These are phyloP conservation scores for Pseudomyrmex cubaensis DNA, from an alignment of 1,140 invertebrate species.

Conservation along the genomic window DNA sequence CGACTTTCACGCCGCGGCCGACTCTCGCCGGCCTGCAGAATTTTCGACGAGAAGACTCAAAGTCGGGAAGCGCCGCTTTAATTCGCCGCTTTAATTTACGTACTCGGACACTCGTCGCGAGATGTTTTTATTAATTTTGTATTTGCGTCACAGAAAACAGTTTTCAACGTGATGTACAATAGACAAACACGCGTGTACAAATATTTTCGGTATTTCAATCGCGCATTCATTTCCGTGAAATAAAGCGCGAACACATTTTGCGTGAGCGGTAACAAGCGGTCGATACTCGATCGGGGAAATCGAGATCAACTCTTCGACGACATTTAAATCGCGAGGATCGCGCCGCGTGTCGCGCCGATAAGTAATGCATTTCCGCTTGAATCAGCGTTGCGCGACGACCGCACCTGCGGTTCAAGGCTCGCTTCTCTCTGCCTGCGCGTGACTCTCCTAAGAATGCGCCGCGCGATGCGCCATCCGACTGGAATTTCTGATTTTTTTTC, in stretches of 20 bases:
- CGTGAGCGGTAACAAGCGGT: too few species aligned
- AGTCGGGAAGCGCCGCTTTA: neutral
- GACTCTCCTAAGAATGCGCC: slow-evolving; percentile 67
- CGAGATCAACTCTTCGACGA: slow-evolving; percentile 19
- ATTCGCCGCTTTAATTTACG: neutral
- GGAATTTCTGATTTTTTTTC: slow-evolving; percentile 5
- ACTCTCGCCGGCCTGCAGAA: neutral
- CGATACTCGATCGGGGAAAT: neutral
- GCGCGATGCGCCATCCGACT: neutral
- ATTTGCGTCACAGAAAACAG: neutral
- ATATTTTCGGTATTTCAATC: too few species aligned
- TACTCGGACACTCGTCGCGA: neutral
- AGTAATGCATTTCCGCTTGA: slow-evolving; percentile 14
- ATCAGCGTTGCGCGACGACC: slow-evolving; percentile 47
- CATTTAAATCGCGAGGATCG: slow-evolving; percentile 35
- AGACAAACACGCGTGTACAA: neutral
- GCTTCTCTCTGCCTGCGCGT: slow-evolving; percentile 3
- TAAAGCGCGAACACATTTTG: too few species aligned
- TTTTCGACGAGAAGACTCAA: neutral
- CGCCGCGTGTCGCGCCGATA: neutral
- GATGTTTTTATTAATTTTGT: neutral
- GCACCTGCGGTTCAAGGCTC: slow-evolving; percentile 17
- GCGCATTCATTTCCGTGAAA: too few species aligned
- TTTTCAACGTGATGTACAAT: neutral
- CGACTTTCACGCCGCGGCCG: slow-evolving; percentile 37